Evolutionary conservation across 2,888 invertebrate species (phyloP).

Genomic region (Caenorhabditis japonica): DNA sequence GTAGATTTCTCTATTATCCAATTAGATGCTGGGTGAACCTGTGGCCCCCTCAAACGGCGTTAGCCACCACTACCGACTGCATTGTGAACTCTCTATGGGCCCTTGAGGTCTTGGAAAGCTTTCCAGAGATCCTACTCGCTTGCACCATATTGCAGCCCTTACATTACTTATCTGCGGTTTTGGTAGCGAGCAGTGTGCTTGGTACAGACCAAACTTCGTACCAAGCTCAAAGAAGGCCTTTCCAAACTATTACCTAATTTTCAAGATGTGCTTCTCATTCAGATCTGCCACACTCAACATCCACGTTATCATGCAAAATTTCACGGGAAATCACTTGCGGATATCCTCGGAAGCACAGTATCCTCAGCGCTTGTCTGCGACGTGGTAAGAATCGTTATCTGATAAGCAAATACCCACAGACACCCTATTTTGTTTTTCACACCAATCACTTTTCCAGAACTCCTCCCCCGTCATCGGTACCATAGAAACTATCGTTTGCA

Average conservation of each 20-base stretch:
- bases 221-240: too few relatives aligned
- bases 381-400: conserved; percentile 12
- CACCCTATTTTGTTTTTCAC: background rate
- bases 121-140: too few relatives aligned
- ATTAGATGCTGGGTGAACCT: too few relatives aligned
- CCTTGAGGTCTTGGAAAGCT: too few relatives aligned
- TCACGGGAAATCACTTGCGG: conserved; percentile 40
- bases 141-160: too few relatives aligned
- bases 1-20: too few relatives aligned
- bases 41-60: too few relatives aligned
- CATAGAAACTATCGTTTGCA: conserved; percentile 26
- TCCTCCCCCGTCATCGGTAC: conserved; percentile 39
- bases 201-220: too few relatives aligned
- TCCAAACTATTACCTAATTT: background rate
- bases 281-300: conserved; percentile 52
- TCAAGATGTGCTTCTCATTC: background rate
- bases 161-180: too few relatives aligned
- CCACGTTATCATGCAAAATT: conserved; percentile 52
- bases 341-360: conserved; percentile 39
- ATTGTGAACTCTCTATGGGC: too few relatives aligned
- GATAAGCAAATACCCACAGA: background rate
- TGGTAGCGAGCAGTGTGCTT: too few relatives aligned
- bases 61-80: too few relatives aligned
- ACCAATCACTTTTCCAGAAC: conserved; percentile 3
- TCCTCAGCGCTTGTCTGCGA: conserved; percentile 29